Conservation (phyloP, 1,140 invertebrate species). For the Anoplolepis gracilipes region DNA sequence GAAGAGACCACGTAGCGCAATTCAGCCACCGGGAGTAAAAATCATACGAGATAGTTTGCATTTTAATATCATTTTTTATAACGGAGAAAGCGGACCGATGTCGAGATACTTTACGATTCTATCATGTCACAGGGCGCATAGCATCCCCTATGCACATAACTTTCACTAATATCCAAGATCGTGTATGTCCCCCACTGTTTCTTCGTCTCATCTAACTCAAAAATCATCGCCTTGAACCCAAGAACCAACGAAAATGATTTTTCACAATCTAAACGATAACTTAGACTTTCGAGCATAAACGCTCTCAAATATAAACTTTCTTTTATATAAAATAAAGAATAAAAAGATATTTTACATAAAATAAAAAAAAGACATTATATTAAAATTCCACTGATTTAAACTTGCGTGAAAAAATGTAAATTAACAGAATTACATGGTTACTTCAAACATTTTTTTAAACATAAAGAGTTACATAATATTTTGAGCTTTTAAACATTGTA, state of each 20-base stretch:
- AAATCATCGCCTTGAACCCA: not conserved
- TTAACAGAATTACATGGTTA: not conserved
- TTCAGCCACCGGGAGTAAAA: slow-evolving; percentile 16
- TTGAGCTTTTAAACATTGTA: not conserved
- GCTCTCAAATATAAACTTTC: too few species aligned
- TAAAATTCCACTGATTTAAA: not conserved
- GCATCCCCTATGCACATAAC: slow-evolving; percentile 4
- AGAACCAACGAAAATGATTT: slow-evolving; percentile 21
- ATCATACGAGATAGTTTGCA: slow-evolving; percentile 52
- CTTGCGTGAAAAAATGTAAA: not conserved
- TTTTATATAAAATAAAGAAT: too few species aligned
- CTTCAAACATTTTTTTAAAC: not conserved
- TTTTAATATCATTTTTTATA: slow-evolving; percentile 47
- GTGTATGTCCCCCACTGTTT: slow-evolving; percentile 5
- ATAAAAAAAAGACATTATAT: not conserved
- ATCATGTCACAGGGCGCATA: slow-evolving; percentile 21
- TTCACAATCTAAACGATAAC: not conserved
- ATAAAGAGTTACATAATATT: not conserved
- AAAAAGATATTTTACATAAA: too few species aligned
- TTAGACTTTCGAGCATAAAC: too few species aligned
- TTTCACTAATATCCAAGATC: slow-evolving; percentile 33
- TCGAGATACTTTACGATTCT: slow-evolving; percentile 44
- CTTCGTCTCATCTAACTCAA: not conserved
- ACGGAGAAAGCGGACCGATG: slow-evolving; percentile 17
- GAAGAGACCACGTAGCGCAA: not conserved